These are phyloP conservation scores for Sarcophaga carnaria DNA, from an alignment of 2,888 invertebrate genomes.

Conservation along the genomic window DNA sequence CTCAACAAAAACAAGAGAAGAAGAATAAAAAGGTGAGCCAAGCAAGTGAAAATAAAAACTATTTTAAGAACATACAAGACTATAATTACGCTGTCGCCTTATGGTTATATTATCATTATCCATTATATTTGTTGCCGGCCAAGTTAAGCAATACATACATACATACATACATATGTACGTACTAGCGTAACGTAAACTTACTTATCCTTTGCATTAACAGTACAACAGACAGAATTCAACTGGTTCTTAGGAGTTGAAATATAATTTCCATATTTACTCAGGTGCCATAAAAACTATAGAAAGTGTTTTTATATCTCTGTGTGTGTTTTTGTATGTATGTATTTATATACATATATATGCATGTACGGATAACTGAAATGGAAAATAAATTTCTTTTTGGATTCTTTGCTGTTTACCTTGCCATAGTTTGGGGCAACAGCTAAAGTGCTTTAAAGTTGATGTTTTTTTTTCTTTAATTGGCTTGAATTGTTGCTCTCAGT, in stretches of 20 bases:
- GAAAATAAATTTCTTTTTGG: constrained; percentile 37
- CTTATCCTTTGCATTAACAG: background rate
- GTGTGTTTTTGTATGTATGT: too few species aligned
- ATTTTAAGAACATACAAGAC: constrained; percentile 37
- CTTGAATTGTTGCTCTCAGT: too few species aligned
- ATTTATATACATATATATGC: too few species aligned
- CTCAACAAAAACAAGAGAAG: background rate
- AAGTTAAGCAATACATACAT: constrained; percentile 31
- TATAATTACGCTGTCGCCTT: constrained; percentile 64
- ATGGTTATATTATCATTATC: constrained; percentile 60
- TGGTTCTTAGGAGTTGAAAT: background rate
- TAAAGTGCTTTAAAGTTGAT: too few species aligned
- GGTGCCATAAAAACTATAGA: constrained; percentile 48
- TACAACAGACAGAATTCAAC: background rate
- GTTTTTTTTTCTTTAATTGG: too few species aligned
- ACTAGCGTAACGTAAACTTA: background rate
- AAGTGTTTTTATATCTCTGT: constrained; percentile 36
- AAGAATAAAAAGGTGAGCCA: constrained; percentile 8
- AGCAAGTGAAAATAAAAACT: constrained; percentile 42
- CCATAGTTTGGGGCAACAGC: too few species aligned
- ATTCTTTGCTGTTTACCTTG: background rate
- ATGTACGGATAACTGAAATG: background rate
- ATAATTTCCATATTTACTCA: constrained; percentile 37
- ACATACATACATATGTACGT: too few species aligned
- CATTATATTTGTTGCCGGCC: constrained; percentile 44